Base-by-base conservation (phyloP, 2,797 vertebrate species). In the Notamacropus eugenii region DNA sequence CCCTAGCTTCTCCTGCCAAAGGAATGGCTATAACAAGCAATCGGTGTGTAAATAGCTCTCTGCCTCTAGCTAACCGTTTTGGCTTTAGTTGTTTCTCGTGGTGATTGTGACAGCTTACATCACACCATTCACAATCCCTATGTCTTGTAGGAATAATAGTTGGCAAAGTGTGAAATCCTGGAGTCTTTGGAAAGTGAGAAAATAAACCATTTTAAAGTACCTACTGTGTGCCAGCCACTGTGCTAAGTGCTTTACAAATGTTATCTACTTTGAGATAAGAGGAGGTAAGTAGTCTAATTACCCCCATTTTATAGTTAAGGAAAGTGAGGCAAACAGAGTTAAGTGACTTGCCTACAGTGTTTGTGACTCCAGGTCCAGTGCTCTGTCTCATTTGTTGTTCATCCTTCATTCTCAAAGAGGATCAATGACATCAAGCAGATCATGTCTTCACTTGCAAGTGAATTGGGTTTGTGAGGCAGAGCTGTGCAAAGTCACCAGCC, bases 1-100 rank as follows among this genome's bases (percentile, higher is more conserved):
- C 54, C 91, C 52, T 92, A 54, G 50, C 91, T 95, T 93, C 93
- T 90, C 55, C 93, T 96, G 95, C 95, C 95, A 93, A 82, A 95
- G 57, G 55, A 91, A 54, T 0, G 8, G 22, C 40, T 62, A 54
- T 91, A 55, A n/a, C 40, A 40, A 93, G 50, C 46, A 28, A 93
- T 19, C 34, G 40, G 34, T 1, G 0, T 22, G 0, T 4, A 3
- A 0, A 57, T 1, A 22, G 5, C 90, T 54, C 31, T n/a, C 55
- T 57, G 74, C 74, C 54, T 90, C 87, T 46, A 90, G 91, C 13
- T 55, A 14, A 57, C 92, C 22, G 0, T 5, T 0, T 50, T 31
- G 54, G 29, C 0, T 0, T 52, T 28, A 0, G 34, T 46, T 54
- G 27, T 22, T 46, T 50, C 29, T 28, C 0, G 22, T 55, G 5